Evolutionary conservation across 2,113 vertebrate species (phyloP).

Genomic region (Oceanites oceanicus): DNA sequence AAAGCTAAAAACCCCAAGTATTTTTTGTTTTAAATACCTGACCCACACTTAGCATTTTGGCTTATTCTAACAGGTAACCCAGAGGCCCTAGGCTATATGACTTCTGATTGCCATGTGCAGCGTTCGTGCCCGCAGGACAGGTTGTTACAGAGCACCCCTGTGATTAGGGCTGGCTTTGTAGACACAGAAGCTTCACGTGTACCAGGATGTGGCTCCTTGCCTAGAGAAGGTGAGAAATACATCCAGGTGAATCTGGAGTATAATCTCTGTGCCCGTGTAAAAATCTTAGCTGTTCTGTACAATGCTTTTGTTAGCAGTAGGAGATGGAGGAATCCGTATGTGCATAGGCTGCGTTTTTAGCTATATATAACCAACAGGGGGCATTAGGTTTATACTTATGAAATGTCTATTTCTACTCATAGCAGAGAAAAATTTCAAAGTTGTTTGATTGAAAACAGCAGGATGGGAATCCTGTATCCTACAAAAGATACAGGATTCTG

Average conservation of each 20-base stretch:
- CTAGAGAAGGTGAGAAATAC: neutral
- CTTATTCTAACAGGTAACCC: neutral
- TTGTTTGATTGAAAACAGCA: constrained; percentile 13
- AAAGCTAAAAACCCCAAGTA: neutral
- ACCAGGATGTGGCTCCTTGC: neutral
- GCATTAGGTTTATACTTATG: constrained; percentile 54
- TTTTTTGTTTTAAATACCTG: neutral
- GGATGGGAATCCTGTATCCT: neutral
- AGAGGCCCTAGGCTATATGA: neutral
- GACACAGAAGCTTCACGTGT: accelerated
- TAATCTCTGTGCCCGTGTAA: neutral
- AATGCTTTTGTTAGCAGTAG: neutral
- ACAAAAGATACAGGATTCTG: neutral
- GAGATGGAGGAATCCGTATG: neutral
- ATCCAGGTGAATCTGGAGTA: neutral
- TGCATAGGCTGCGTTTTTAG: neutral
- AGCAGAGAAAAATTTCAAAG: neutral
- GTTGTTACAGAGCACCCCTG: neutral
- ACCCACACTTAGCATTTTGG: neutral
- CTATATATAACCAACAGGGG: constrained; percentile 45
- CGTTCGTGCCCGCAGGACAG: neutral
- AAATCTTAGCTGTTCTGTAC: neutral
- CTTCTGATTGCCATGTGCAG: neutral
- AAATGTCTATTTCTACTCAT: neutral
- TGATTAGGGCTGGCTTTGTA: neutral